Evolutionary conservation across 2,113 vertebrate species (phyloP).

Genomic region (Azemiops feae): DNA sequence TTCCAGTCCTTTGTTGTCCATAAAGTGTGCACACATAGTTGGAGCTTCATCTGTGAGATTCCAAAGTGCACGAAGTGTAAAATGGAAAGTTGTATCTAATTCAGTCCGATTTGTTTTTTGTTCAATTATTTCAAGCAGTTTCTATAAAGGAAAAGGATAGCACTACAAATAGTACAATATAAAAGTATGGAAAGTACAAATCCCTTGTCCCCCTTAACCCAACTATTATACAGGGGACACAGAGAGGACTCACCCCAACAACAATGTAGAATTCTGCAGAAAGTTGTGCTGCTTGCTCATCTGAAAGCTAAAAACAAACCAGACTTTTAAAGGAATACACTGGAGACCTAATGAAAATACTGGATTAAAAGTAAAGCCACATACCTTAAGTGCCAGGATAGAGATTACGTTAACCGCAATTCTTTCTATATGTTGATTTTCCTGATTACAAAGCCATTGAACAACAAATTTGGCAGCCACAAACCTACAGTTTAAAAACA

Average conservation of each 20-base stretch:
- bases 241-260: slow-evolving; percentile 73
- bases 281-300: slow-evolving; percentile 81
- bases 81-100: slow-evolving; percentile 85
- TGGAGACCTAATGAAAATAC: background rate
- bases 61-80: slow-evolving; percentile 90
- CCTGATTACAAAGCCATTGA: slow-evolving; percentile 87
- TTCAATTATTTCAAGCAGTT: slow-evolving; percentile 86
- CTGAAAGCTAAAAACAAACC: slow-evolving; percentile 76
- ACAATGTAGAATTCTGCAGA: slow-evolving; percentile 81
- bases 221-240: background rate
- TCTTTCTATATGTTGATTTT: slow-evolving; percentile 89
- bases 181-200: background rate
- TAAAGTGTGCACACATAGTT: slow-evolving; percentile 83
- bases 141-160: slow-evolving; percentile 66
- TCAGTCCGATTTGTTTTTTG: slow-evolving; percentile 79
- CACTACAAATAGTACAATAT: background rate
- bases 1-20: slow-evolving; percentile 85
- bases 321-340: background rate
- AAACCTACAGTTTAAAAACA: slow-evolving; percentile 72
- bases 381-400: slow-evolving; percentile 85
- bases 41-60: slow-evolving; percentile 90
- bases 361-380: background rate
- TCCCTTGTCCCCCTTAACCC: background rate
- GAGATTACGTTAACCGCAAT: slow-evolving; percentile 90
- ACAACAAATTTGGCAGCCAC: slow-evolving; percentile 88